Conservation (phyloP, 2,797 vertebrate species). For the Falco novaeseelandiae region DNA sequence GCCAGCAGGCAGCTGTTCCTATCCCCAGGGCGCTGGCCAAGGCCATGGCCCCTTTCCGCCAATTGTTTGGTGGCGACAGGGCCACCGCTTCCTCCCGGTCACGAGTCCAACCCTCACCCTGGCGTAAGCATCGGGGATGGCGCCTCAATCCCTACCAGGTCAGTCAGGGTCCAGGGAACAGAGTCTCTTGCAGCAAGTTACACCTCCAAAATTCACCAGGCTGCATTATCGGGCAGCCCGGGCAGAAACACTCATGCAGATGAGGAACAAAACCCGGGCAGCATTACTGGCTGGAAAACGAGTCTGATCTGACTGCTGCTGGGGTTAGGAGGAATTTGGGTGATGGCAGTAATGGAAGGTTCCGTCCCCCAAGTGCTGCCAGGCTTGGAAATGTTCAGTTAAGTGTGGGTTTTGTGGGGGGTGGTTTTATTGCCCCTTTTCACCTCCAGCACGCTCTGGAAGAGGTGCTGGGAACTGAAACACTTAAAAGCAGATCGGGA, state of each 20-base stretch:
- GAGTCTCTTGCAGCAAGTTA: neutral
- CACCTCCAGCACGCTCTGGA: constrained; percentile 41
- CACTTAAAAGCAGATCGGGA: constrained; percentile 42
- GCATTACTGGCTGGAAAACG: neutral
- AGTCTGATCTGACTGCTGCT: neutral
- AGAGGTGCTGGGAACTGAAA: constrained; percentile 42
- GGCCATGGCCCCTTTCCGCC: neutral
- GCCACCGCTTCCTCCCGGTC: constrained; percentile 8
- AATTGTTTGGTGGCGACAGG: neutral
- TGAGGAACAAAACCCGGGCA: neutral
- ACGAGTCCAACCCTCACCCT: neutral
- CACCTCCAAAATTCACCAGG: neutral
- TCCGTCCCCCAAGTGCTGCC: neutral
- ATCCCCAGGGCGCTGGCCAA: neutral
- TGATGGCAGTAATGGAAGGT: neutral
- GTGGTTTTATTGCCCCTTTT: constrained; percentile 45
- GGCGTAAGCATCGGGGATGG: rapidly evolving
- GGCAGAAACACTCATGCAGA: neutral
- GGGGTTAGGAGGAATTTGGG: neutral
- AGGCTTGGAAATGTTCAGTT: constrained; percentile 55
- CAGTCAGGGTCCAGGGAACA: neutral
- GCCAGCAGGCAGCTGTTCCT: neutral
- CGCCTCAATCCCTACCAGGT: neutral
- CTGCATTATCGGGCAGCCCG: neutral
- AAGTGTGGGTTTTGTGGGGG: constrained; percentile 54